Conservation (phyloP, 2,797 vertebrate genomes). For the Selene dorsalis region DNA sequence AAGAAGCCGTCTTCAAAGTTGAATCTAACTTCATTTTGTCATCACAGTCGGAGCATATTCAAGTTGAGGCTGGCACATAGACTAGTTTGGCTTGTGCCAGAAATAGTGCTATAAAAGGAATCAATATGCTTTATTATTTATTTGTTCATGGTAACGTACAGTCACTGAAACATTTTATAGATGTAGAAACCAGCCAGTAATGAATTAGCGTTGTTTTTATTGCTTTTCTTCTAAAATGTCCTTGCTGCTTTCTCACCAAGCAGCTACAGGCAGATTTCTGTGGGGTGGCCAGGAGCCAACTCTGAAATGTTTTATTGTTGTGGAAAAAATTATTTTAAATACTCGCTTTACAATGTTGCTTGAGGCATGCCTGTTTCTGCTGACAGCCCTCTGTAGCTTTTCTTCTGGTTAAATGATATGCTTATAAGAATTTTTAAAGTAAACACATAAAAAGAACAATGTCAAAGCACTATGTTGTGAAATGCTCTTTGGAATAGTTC, state of each 20-base stretch:
- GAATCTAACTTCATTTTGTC: constrained; percentile 26
- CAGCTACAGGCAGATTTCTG: constrained; percentile 60
- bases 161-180: constrained; percentile 63
- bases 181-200: constrained; percentile 59
- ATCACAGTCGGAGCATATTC: constrained; percentile 8
- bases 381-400: constrained; percentile 70
- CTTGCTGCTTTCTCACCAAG: constrained; percentile 57
- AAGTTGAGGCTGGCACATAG: constrained; percentile 28
- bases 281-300: constrained; percentile 65
- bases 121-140: constrained; percentile 63
- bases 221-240: constrained; percentile 69
- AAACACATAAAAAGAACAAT: constrained; percentile 66
- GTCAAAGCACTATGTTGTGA: constrained; percentile 57
- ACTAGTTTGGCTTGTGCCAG: constrained; percentile 35
- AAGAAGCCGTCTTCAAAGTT: background rate
- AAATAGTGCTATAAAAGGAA: constrained; percentile 55
- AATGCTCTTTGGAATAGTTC: constrained; percentile 47
- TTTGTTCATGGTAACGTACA: constrained; percentile 61
- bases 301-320: constrained; percentile 76
- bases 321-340: constrained; percentile 75
- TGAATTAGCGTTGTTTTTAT: constrained; percentile 67
- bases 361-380: constrained; percentile 69
- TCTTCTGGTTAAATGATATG: constrained; percentile 66
- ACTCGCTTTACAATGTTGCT: constrained; percentile 76
- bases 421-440: constrained; percentile 61